Conservation (phyloP, 2,888 invertebrate genomes). For the Drosophila mimetica region DNA sequence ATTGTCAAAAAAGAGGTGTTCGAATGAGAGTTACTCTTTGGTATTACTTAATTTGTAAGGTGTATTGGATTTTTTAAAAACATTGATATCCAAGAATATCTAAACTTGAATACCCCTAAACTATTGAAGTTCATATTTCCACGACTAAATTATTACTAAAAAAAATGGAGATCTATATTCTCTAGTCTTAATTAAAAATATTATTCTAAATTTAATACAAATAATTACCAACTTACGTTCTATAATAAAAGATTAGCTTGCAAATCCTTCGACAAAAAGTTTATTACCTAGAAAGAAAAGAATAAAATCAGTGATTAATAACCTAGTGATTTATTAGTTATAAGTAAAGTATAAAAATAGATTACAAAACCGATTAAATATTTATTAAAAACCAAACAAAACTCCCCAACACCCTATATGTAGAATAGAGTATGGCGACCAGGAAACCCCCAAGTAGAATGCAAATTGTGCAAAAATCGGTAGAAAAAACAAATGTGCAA, state of each 20-base stretch:
- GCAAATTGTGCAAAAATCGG: conserved; percentile 14
- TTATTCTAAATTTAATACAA: too few relatives aligned
- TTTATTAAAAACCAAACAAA: background rate
- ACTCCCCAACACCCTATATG: background rate
- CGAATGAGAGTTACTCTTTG: conserved; percentile 12
- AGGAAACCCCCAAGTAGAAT: conserved; percentile 19
- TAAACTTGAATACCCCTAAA: background rate
- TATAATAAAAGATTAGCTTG: background rate
- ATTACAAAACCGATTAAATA: background rate
- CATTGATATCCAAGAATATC: too few relatives aligned
- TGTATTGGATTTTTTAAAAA: too few relatives aligned
- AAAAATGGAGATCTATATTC: too few relatives aligned
- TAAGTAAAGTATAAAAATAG: background rate
- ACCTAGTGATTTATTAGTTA: background rate
- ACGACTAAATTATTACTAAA: too few relatives aligned
- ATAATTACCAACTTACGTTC: background rate
- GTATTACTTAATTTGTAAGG: too few relatives aligned
- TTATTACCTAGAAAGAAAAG: conserved; percentile 16
- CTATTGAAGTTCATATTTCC: too few relatives aligned
- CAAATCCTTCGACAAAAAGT: background rate
- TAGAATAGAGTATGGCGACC: background rate
- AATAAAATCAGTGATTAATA: conserved; percentile 1
- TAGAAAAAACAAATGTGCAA: conserved; percentile 65
- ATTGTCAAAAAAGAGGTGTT: background rate
- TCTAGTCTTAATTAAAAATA: too few relatives aligned